Evolutionary conservation across 2,888 invertebrate genomes (phyloP), one percentile per base, ranked within the genome.

Genomic region (Tetropium fuscum): DNA sequence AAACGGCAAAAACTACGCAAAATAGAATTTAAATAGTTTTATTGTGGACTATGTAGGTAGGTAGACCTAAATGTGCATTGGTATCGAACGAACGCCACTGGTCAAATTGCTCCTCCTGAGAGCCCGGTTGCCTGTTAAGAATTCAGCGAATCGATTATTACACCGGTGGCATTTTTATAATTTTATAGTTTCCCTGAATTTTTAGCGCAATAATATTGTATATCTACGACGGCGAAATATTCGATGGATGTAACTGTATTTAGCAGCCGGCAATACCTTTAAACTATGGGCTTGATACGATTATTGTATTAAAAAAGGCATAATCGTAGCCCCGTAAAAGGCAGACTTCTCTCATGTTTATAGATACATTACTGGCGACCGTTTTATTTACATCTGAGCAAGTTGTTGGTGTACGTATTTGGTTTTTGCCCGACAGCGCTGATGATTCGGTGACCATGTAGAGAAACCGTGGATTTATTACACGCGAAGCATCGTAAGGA

Each of bases 151-250:
- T 51, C 60, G 48, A 59, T 60, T 60, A 58, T 56, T 40, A 36
- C 45, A 49, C 16, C 48, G 40, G 18, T 40, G 57, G 60, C 41
- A 60, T 66, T 65, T 57, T 68, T 65, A 68, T 68, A 66, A 70
- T 66, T 64, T 63, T 61, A 70, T 64, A 43, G 65, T 49, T 70
- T 70, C 70, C 51, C 34, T 45, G 68, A 66, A 70, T 59, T 60
- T 64, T 61, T 51, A 55, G 47, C 59, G 62, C 54, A 67, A 64
- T 63, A 62, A 49, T 61, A 49, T 60, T 56, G 40, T 53, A 55
- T 54, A 41, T 54, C n/a, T n/a, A n/a, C n/a, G 58, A 54, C 59
- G 7, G 34, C 27, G 43, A 41, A 49, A 57, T 57, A 45, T 38
- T 32, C 40, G 30, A 4, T 10, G 47, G n/a, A 34, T 34, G 30